These are phyloP conservation scores for Penaeus chinensis DNA, from an alignment of 1,140 invertebrate genomes.

Conservation along the genomic window DNA sequence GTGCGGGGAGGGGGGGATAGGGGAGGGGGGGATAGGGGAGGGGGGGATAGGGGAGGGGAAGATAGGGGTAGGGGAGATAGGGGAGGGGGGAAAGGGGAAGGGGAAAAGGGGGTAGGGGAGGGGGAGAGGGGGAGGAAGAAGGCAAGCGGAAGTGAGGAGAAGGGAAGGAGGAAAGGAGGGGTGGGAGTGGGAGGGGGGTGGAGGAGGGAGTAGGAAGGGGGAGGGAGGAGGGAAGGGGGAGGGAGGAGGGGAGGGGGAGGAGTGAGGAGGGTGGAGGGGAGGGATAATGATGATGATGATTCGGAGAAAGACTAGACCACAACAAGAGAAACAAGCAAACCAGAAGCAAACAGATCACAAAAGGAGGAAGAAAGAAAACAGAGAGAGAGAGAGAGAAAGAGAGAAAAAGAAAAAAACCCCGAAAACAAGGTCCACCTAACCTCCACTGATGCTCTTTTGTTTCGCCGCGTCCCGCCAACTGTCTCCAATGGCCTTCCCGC, in stretches of 20 bases:
- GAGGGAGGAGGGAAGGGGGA: not conserved
- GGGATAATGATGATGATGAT: not conserved
- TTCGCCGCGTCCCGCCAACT: too few species aligned
- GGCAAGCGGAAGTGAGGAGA: not conserved
- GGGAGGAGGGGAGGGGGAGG: not conserved
- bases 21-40: not conserved
- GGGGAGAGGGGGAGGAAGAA: not conserved
- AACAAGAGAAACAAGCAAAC: not conserved
- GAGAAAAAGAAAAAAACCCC: not conserved
- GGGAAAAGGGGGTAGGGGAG: not conserved
- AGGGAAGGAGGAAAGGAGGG: not conserved
- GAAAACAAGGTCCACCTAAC: not conserved
- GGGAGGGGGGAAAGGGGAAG: not conserved
- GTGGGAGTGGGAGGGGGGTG: too few species aligned
- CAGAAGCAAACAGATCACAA: not conserved
- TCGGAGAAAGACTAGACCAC: not conserved
- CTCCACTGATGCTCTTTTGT: not conserved
- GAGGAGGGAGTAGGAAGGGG: too few species aligned
- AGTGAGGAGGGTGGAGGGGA: not conserved
- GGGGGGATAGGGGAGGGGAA: not conserved
- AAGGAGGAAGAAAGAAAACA: not conserved
- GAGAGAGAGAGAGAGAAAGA: constrained; percentile 6
- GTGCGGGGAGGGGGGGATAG: not conserved
- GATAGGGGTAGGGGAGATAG: not conserved
- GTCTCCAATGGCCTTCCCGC: too few species aligned